Base-by-base conservation (phyloP, 2,888 invertebrate genomes). In the Bugulina stolonifera region DNA sequence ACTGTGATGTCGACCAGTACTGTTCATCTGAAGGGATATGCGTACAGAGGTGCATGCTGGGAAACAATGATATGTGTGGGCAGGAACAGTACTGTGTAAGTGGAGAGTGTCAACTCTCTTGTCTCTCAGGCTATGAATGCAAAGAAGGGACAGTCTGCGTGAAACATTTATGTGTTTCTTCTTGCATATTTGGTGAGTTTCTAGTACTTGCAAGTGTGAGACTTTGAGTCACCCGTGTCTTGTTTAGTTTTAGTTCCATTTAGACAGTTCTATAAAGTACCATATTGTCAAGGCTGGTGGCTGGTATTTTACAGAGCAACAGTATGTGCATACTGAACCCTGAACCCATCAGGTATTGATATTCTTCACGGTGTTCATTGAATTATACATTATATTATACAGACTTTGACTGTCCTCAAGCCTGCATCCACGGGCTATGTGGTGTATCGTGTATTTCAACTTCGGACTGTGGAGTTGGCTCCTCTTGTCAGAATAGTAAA, bases 101-200 rank as follows among this genome's bases (percentile, higher is more conserved):
- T n/a, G 64, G 64, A 14, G 25, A 64, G 32, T 64, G 64, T 34
- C 64, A 43, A 18, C 43, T 43, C 18, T 43, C 43, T 43, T 43
- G 43, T 43, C 43, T 10, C 18, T 43, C 18, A 10, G 43, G 18
- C 18, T 10, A 43, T 18, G 18, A 18, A 5, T 43, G 43, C 18
- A 18, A 43, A 18, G 43, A 43, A 10, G 43, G 43, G 43, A 10
- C 43, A 18, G 18, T 43, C 5, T 43, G 43, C 43, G 18, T 43
- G 10, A 43, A 43, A 5, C 5, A 43, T 18, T 43, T 10, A 5
- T 43, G 43, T 43, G 43, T 43, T 5, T 43, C 43, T 18, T 10
- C 18, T 18, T 43, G 43, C 43, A 43, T 43, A 43, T 43, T 43
- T 43, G 43, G 43, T 43, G 43, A 43, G 43, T 43, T 43, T 43